Base-by-base conservation (phyloP, 2,113 vertebrate genomes). In the Scatophagus argus region DNA sequence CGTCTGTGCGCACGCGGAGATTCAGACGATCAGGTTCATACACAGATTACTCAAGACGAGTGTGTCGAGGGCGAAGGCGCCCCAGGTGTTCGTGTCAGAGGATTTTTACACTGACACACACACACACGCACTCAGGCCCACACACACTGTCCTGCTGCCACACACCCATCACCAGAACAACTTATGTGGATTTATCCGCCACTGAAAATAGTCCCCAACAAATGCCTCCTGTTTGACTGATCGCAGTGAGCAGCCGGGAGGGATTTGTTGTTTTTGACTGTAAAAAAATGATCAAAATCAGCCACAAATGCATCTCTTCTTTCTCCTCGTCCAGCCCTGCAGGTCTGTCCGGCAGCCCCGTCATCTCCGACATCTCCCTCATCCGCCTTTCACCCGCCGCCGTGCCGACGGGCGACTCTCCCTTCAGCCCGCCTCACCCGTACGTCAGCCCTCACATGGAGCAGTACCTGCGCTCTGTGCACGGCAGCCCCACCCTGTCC, bases 351-450 rank as follows among this genome's bases (percentile, higher is more conserved):
- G 94, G 96, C 82, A 97, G 96, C 83, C 97, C 98, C 0, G 93
- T 98, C 84, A 95, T 99, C 93, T 98, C 97, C 0, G 98, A 98
- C 84, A 96, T 99, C 94, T 99, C 98, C 55, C 93, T 99, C 82
- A 97, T 99, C 82, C 96, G 96, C 41, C 94, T 99, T 17, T 99
- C 98, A 9, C 96, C 97, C 0, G 96, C 96, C 43, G 93, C 96
- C 0, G 84, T 94, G 0, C 93, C 95, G 25, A 94, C 95, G 0
- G 82, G 94, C 1, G 97, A 99, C 66, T 94, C 96, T 0, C 95
- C 96, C 21, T 99, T 99, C 93, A 95, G 92, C 66, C 93, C 95
- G 0, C 93, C 96, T 0, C 96, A 97, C 85, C 95, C 96, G 0
- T 99, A 98, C 73, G 82, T 97, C 89, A 93, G 85, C 54, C 96